These are phyloP conservation scores for Sarcophaga bullata DNA, from an alignment of 1,140 invertebrate species.

Conservation along the genomic window DNA sequence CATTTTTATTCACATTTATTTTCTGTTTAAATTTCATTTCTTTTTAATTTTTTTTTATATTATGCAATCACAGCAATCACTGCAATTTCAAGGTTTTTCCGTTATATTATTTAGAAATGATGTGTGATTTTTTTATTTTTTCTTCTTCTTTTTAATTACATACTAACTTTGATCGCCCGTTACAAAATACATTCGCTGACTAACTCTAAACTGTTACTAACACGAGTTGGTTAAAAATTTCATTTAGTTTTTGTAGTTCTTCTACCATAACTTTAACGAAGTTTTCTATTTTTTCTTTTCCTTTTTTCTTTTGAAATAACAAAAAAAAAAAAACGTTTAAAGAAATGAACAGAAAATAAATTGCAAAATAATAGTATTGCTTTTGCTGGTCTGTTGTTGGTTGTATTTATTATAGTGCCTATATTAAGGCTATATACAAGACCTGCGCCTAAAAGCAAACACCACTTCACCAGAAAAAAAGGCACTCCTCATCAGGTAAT, in stretches of 20 bases:
- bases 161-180: slow-evolving; percentile 1
- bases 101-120: not conserved
- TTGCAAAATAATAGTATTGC: too few relatives aligned
- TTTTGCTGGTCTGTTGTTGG: not conserved
- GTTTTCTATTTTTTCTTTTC: not conserved
- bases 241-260: not conserved
- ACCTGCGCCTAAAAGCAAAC: slow-evolving; percentile 37
- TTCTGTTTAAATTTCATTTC: not conserved
- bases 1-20: not conserved
- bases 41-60: not conserved
- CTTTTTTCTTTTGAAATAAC: too few relatives aligned
- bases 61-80: slow-evolving; percentile 15
- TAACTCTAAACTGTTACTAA: slow-evolving; percentile 32
- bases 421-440: slow-evolving; percentile 37
- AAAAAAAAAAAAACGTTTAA: too few relatives aligned
- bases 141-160: too few relatives aligned
- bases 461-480: not conserved
- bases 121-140: not conserved
- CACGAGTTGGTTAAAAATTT: not conserved
- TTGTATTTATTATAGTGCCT: not conserved
- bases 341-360: too few relatives aligned
- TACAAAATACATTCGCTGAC: slow-evolving; percentile 3
- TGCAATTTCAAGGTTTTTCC: slow-evolving; percentile 3
- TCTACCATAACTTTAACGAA: not conserved
- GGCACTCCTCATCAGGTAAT: slow-evolving; percentile 28